Base-by-base conservation (phyloP, 2,113 vertebrate species). In the Campylomormyrus tamandua region DNA sequence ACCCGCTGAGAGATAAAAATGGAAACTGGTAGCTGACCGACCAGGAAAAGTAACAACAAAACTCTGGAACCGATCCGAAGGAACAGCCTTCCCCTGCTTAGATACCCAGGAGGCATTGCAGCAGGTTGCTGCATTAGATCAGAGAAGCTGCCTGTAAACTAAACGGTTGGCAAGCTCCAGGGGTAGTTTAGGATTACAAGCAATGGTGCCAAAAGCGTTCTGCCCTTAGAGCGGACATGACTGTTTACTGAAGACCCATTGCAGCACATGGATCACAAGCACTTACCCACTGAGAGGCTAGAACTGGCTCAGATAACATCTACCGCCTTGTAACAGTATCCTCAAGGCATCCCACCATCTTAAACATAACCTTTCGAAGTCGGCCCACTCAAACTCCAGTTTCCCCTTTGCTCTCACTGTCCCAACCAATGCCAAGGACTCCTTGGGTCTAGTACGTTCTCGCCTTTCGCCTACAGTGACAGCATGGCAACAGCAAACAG, bases 121-220 rank as follows among this genome's bases (percentile, higher is more conserved):
- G 48, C 19, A 48, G 45, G 45, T 86, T 86, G 24, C 83, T 86
- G 83, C n/a, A 48, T 50, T 50, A 86, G 45, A 86, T 86, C 83
- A 86, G 83, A 86, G 83, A 86, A n/a, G 48, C 19, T 49, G 45
- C 46, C 83, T 50, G 83, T 86, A 86, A 86, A 86, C 83, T 86
- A 86, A 86, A 86, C 24, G 83, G 46, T 48, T 86, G 83, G 83
- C 83, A n/a, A n/a, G 45, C 83, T 48, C 83, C 24, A n/a, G 56
- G 50, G 50, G 49, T 53, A 52, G 48, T 52, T 53, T 87, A 56
- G 85, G 27, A 35, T 53, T 87, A 53, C 85, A 17, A 31, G 45
- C 39, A 13, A 87, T 17, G 15, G 85, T 56, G 50, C 85, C 85
- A 87, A 53, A 87, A 52, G 21, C 50, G 1, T 87, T 35, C 27